Evolutionary conservation across 2,797 vertebrate species (phyloP).

Genomic region (Lacerta bilineata): DNA sequence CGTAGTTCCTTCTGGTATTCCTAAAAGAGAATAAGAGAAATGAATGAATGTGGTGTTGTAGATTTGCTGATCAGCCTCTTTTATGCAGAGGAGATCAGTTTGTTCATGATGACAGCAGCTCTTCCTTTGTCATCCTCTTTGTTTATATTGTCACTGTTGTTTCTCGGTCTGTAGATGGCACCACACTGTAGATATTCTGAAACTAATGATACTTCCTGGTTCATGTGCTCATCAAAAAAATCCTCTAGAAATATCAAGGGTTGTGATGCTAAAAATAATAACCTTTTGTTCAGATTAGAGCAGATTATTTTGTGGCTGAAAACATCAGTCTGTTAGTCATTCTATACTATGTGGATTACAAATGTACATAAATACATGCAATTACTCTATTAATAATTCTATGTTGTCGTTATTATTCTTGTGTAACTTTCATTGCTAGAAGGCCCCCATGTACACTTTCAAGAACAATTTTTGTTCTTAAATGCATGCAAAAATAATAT

Average conservation of each 20-base stretch:
- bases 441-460: constrained; percentile 36
- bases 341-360: background rate
- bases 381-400: background rate
- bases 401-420: background rate
- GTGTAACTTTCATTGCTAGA: constrained; percentile 19
- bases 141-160: too few species aligned
- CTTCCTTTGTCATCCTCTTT: too few species aligned
- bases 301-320: background rate
- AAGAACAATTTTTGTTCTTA: constrained; percentile 49
- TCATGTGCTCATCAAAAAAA: background rate
- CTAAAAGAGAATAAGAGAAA: too few species aligned
- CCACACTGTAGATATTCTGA: background rate
- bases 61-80: too few species aligned
- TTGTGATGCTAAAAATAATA: background rate
- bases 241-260: background rate
- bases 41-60: too few species aligned
- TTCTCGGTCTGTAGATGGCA: too few species aligned
- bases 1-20: too few species aligned
- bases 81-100: too few species aligned
- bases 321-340: background rate
- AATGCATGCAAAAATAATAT: constrained; percentile 30
- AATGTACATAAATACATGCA: background rate
- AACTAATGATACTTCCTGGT: background rate
- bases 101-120: too few species aligned
- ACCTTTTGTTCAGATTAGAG: background rate